These are phyloP conservation scores for Haemorhous mexicanus DNA, from an alignment of 2,113 vertebrate species.

Conservation along the genomic window DNA sequence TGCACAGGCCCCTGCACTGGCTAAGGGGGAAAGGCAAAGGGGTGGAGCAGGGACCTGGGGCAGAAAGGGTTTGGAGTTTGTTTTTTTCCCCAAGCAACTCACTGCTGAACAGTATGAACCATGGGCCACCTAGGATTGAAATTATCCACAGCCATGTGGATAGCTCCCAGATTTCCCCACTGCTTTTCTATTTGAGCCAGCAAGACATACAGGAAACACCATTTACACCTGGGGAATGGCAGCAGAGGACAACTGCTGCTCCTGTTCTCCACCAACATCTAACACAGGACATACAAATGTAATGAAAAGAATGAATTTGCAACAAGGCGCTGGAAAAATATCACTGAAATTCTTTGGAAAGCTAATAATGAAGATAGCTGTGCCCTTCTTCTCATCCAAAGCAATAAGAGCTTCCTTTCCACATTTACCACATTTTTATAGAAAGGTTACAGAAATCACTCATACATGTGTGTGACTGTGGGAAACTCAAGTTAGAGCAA, in stretches of 20 bases:
- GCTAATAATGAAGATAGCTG: background rate
- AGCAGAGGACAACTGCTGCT: background rate
- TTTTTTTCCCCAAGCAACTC: background rate
- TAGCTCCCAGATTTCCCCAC: background rate
- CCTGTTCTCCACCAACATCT: background rate
- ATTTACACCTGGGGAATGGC: background rate
- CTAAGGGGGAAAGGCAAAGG: background rate
- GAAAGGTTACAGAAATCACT: background rate
- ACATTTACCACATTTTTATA: background rate
- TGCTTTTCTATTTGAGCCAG: background rate
- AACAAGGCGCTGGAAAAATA: background rate
- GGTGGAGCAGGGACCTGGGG: background rate
- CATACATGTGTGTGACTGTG: accelerated
- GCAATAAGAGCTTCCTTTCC: background rate
- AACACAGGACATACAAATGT: background rate
- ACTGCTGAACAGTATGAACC: background rate
- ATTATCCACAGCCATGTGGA: background rate
- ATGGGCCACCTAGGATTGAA: background rate
- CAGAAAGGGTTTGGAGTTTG: background rate
- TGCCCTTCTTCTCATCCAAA: background rate
- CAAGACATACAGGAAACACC: background rate
- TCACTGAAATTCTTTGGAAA: background rate
- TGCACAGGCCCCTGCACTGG: background rate
- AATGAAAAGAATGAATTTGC: background rate
- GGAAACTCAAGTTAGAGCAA: background rate